These are phyloP conservation scores for Sisyra nigra DNA, from an alignment of 2,888 invertebrate species.

Conservation along the genomic window DNA sequence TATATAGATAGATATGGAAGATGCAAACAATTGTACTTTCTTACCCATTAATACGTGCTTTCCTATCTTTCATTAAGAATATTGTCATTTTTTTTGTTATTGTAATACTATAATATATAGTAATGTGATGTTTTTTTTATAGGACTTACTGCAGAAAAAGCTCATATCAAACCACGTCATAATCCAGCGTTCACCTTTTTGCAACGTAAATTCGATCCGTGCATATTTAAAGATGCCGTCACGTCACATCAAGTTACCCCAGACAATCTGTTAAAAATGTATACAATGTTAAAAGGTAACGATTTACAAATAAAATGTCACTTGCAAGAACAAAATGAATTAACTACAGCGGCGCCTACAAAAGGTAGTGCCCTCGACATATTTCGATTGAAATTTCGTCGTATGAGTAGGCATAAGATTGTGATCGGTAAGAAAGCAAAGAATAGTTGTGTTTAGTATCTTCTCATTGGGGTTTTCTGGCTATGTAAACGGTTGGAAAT, in stretches of 20 bases:
- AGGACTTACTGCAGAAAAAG: slow-evolving; percentile 45
- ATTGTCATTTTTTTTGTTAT: too few species aligned
- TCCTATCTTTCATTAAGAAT: too few species aligned
- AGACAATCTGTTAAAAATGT: slow-evolving; percentile 27
- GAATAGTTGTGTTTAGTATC: slow-evolving; percentile 1
- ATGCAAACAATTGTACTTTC: too few species aligned
- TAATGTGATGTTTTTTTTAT: too few species aligned
- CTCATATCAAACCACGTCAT: slow-evolving; percentile 40
- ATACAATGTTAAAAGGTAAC: slow-evolving; percentile 11
- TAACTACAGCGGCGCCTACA: not conserved
- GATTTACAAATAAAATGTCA: slow-evolving; percentile 1
- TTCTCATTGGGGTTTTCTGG: too few species aligned
- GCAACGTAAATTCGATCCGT: slow-evolving; percentile 30
- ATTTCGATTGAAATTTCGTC: not conserved
- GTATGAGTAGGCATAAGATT: not conserved
- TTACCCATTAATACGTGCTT: too few species aligned
- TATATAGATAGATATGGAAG: too few species aligned
- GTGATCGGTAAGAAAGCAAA: not conserved
- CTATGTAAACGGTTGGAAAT: too few species aligned
- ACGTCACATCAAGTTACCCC: slow-evolving; percentile 38
- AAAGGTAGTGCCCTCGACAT: not conserved
- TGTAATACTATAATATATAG: too few species aligned
- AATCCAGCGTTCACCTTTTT: slow-evolving; percentile 46
- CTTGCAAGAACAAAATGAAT: not conserved
- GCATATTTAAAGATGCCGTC: slow-evolving; percentile 33